Evolutionary conservation across 1,140 invertebrate genomes (phyloP).

Genomic region (Coelopa frigida): DNA sequence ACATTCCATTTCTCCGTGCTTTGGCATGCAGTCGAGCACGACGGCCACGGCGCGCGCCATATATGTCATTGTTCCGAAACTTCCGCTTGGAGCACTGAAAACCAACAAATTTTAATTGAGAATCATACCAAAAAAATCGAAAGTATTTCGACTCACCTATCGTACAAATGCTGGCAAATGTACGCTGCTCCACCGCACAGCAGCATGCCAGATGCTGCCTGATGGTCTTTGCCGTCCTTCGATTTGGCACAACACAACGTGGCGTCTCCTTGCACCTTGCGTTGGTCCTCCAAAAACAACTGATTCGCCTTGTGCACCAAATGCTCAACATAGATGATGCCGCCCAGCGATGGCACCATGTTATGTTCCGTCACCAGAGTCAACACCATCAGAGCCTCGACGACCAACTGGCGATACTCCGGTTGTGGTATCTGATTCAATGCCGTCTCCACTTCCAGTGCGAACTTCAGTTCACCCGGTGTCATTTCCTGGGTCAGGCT

Average conservation of each 20-base stretch:
- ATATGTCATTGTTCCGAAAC: conserved; percentile 97
- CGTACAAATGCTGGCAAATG: conserved; percentile 96
- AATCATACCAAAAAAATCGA: conserved; percentile 2
- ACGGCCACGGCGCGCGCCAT: conserved; percentile 78
- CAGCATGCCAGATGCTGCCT: conserved; percentile 54
- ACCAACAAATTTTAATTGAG: conserved; percentile 2
- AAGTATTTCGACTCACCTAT: conserved; percentile 60
- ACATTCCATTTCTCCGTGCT: conserved; percentile 72
- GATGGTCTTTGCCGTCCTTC: conserved; percentile 53
- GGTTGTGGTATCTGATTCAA: conserved; percentile 96
- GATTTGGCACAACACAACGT: conserved; percentile 83
- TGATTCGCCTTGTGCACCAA: conserved; percentile 91
- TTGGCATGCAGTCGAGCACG: conserved; percentile 67
- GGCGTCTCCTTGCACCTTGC: conserved; percentile 75
- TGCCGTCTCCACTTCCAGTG: conserved; percentile 94
- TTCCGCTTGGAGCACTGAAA: conserved; percentile 82
- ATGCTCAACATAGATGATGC: conserved; percentile 84
- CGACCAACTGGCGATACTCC: conserved; percentile 95
- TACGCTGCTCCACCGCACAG: conserved; percentile 87
- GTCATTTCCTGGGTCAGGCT: conserved; percentile 98
- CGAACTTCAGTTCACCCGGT: conserved; percentile 96
- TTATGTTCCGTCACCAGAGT: conserved; percentile 86
- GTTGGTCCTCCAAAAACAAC: conserved; percentile 92
- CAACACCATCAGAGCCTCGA: conserved; percentile 95
- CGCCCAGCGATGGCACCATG: conserved; percentile 65